Evolutionary conservation across 2,113 vertebrate genomes (phyloP).

Genomic region (Stegostoma tigrinum): DNA sequence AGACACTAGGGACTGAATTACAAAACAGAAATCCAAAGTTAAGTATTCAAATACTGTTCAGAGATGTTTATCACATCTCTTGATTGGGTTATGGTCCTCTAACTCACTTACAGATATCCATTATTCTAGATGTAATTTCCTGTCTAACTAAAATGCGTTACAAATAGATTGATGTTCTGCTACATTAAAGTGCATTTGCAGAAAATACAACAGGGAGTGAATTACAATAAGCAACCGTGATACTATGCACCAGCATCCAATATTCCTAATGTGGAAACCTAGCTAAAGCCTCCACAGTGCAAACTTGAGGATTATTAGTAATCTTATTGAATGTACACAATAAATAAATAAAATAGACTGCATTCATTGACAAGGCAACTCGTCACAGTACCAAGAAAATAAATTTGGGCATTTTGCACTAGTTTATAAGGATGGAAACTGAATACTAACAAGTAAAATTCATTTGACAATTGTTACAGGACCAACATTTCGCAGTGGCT

Average conservation of each 20-base stretch:
- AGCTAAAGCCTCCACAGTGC: background rate
- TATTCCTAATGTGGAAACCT: background rate
- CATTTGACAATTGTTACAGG: background rate
- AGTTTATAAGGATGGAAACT: background rate
- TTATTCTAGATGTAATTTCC: constrained; percentile 25
- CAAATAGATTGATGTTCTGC: constrained; percentile 16
- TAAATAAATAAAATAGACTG: background rate
- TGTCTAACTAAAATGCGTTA: background rate
- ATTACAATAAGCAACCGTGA: background rate
- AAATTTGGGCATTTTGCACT: background rate
- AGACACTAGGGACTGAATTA: constrained; percentile 24
- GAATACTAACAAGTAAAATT: background rate
- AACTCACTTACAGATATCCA: constrained; percentile 22
- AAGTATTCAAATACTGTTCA: constrained; percentile 8
- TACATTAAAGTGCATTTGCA: background rate
- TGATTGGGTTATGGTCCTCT: background rate
- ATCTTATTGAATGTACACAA: background rate
- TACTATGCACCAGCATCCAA: background rate
- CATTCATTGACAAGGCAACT: background rate
- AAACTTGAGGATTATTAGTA: background rate
- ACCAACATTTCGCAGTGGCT: background rate
- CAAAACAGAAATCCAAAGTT: background rate
- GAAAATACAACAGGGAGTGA: background rate
- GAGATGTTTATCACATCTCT: background rate
- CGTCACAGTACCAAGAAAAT: background rate